Evolutionary conservation across 2,113 vertebrate species (phyloP).

Genomic region (Pangasianodon hypophthalmus): DNA sequence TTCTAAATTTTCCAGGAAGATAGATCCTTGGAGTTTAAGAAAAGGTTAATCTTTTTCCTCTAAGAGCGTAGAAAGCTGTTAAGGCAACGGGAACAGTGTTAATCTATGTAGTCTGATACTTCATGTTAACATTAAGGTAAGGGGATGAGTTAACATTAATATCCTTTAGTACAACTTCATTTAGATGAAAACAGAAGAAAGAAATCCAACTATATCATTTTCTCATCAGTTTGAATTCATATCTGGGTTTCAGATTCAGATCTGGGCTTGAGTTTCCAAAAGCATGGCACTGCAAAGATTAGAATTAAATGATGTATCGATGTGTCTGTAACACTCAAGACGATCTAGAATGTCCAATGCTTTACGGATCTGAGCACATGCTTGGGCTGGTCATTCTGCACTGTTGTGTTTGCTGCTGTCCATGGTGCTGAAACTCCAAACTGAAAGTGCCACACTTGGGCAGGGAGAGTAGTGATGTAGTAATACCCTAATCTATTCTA

Average conservation of each 20-base stretch:
- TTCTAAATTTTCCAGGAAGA: background rate
- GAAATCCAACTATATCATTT: too few species aligned
- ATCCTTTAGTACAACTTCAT: background rate
- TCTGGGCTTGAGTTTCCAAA: background rate
- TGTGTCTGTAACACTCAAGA: background rate
- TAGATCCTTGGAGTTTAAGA: background rate
- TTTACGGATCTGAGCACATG: background rate
- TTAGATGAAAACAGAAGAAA: background rate
- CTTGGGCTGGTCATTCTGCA: background rate
- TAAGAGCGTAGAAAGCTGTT: background rate
- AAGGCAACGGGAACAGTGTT: background rate
- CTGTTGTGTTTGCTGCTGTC: constrained; percentile 7
- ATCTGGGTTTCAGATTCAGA: background rate
- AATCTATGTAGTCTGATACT: background rate
- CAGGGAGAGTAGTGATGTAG: background rate
- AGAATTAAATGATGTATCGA: background rate
- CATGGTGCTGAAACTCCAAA: constrained; percentile 38
- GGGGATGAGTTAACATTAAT: background rate
- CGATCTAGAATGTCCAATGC: background rate
- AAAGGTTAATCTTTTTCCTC: background rate
- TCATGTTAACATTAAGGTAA: background rate
- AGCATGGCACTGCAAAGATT: background rate
- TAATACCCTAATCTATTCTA: background rate
- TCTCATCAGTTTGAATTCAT: background rate
- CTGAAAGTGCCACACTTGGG: background rate